phyloP scores from a whole-genome alignment of 2,797 vertebrate genomes.

The Rhyacichthys aspro region DNA sequence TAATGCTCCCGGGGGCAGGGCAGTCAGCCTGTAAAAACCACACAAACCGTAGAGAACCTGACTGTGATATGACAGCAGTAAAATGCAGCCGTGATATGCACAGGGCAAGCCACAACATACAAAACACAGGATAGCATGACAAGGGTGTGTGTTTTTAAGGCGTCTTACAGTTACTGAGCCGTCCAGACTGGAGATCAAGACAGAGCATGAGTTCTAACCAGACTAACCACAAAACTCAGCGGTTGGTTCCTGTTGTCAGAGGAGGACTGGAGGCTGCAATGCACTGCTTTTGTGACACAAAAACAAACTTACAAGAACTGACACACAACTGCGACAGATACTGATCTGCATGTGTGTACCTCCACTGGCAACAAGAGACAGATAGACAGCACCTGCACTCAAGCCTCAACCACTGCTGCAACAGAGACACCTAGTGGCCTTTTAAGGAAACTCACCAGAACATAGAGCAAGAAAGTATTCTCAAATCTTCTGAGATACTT shows the following conservation, averaged over 20 bases:
- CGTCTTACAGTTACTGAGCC: conserved; percentile 29
- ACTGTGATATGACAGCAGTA: conserved; percentile 22
- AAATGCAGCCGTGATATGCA: conserved; percentile 31
- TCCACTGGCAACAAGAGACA: conserved; percentile 2
- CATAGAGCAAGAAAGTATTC: neutral
- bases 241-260: conserved; percentile 75
- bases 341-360: conserved; percentile 6
- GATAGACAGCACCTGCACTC: conserved; percentile 4
- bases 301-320: conserved; percentile 11
- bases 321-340: neutral
- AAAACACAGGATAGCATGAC: conserved; percentile 26
- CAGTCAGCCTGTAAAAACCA: neutral
- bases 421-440: conserved; percentile 71
- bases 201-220: conserved; percentile 65
- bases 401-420: conserved; percentile 54
- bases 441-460: neutral
- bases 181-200: conserved; percentile 55
- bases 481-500: too few relatives aligned
- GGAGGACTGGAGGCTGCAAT: conserved; percentile 44
- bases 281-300: neutral
- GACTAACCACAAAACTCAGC: conserved; percentile 52
- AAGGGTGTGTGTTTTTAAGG: conserved; percentile 29
- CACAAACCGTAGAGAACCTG: conserved; percentile 1
- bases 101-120: conserved; percentile 47
- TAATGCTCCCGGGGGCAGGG: neutral